Conservation (phyloP, 2,797 vertebrate genomes). For the Gorsachius magnificus region DNA sequence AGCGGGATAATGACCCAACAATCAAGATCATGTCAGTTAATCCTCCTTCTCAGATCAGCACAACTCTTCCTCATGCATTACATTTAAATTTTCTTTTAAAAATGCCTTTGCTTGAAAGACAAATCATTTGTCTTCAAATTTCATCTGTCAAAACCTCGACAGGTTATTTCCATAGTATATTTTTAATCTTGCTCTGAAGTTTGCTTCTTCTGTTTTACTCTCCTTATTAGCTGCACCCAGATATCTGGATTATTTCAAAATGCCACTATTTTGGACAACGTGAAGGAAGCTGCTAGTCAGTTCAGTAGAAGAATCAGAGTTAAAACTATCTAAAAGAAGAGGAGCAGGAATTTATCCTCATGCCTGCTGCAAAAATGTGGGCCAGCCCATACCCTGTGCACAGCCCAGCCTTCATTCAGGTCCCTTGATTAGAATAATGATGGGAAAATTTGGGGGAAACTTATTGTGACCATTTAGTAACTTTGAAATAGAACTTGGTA, state of each 20-base stretch:
- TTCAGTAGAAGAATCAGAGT: not conserved
- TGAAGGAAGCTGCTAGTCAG: not conserved
- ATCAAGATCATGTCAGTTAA: conserved; percentile 35
- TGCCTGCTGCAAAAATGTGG: not conserved
- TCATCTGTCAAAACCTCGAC: conserved; percentile 49
- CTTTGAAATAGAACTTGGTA: not conserved
- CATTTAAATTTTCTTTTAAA: conserved; percentile 54
- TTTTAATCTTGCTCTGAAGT: conserved; percentile 62
- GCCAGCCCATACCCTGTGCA: not conserved
- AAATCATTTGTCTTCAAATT: conserved; percentile 68
- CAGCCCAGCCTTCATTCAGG: not conserved
- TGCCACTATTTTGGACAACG: not conserved
- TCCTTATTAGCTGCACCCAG: conserved; percentile 12
- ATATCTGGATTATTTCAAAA: conserved; percentile 47
- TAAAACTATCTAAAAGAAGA: not conserved
- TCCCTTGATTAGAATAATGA: no score
- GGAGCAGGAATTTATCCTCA: not conserved
- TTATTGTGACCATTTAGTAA: not conserved
- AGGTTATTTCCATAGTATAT: conserved; percentile 53
- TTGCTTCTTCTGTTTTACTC: conserved; percentile 36
- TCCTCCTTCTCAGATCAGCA: conserved; percentile 20
- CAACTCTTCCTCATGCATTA: conserved; percentile 41
- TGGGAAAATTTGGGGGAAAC: not conserved
- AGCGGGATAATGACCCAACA: not conserved
- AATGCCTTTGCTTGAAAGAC: conserved; percentile 44